Evolutionary conservation across 2,797 vertebrate species (phyloP), one percentile per base, ranked within the genome.

Genomic region (Chanos chanos): DNA sequence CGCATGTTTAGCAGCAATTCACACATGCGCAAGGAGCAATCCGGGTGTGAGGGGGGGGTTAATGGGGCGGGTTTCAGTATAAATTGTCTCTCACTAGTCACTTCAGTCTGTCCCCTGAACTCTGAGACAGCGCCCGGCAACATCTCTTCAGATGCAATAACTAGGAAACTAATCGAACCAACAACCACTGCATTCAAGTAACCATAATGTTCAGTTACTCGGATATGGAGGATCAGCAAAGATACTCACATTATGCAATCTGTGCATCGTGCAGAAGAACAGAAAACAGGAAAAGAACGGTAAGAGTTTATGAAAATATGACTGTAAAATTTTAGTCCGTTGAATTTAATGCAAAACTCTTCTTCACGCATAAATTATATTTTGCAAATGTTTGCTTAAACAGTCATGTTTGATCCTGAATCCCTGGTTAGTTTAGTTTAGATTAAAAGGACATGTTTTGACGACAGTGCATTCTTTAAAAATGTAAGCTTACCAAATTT

Each of bases 61-160:
- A n/a, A n/a, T n/a, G 61, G 71, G 78, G 84, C 71, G 85, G 85
- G 86, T 85, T 73, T 78, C 64, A 31, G 67, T 80, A 82, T 83
- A 83, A 84, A 89, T 81, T 83, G 80, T 82, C 82, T 68, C 71
- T 81, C 79, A 69, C 81, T 81, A 80, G 25, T 74, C 81, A 77
- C 66, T 81, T 72, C 74, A 55, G 81, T 74, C 80, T 88, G 86
- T 87, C 81, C 86, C 81, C 81, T 84, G 73, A 84, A 83, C 83
- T 81, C 78, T 84, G 85, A 86, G 85, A 84, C 83, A 87, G 84
- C 77, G 74, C 71, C 77, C 61, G 77, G 75, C 81, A 84, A 82
- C 80, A 71, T 72, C 71, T 73, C 64, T 50, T 64, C 50, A 49
- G 53, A 70, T 73, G 85, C 52, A 78, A 71, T 60, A 61, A 78